Evolutionary conservation across 92 coral and sea anemone species (phyloP).

Genomic region (Actinostola sp.): DNA sequence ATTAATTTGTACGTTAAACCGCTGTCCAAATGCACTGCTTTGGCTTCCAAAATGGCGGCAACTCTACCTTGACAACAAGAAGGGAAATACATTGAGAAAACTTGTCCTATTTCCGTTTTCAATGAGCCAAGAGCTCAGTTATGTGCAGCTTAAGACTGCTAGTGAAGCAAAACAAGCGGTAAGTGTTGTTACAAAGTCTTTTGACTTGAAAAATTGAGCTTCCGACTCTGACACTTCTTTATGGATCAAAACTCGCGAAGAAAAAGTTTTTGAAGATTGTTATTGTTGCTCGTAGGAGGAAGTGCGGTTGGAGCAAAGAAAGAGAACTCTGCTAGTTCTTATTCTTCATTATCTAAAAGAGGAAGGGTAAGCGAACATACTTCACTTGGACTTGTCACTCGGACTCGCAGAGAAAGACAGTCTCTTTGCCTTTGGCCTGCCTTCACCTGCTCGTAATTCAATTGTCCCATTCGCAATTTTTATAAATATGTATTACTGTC

Average conservation of each 20-base stretch:
- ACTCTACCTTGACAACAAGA: slow-evolving; percentile 47
- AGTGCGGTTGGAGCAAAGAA: slow-evolving; percentile 75
- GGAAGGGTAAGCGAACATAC: slow-evolving; percentile 75
- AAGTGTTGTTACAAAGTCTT: neutral
- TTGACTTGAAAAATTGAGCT: neutral
- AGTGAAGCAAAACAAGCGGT: slow-evolving; percentile 96
- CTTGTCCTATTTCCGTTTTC: neutral
- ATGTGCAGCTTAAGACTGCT: slow-evolving; percentile 97
- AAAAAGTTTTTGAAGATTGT: too few relatives aligned
- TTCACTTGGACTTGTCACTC: too few relatives aligned
- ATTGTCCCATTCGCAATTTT: too few relatives aligned
- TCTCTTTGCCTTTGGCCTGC: too few relatives aligned
- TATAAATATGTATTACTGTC: too few relatives aligned
- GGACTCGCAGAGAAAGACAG: too few relatives aligned
- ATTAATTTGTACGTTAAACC: neutral
- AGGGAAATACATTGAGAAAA: neutral
- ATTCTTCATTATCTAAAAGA: slow-evolving; percentile 81
- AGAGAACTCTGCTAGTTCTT: slow-evolving; percentile 80
- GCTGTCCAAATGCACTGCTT: neutral
- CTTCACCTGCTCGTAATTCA: too few relatives aligned
- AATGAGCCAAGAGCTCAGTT: slow-evolving; percentile 95
- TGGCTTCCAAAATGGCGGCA: slow-evolving; percentile 77
- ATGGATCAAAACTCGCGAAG: too few relatives aligned
- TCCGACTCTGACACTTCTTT: too few relatives aligned
- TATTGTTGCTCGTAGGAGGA: too few relatives aligned